A percentile compares a stretch with the other conserved stretches of the same genome.
Conservation (phyloP, 2,888 invertebrate genomes). For the Marronus borbonicus region DNA sequence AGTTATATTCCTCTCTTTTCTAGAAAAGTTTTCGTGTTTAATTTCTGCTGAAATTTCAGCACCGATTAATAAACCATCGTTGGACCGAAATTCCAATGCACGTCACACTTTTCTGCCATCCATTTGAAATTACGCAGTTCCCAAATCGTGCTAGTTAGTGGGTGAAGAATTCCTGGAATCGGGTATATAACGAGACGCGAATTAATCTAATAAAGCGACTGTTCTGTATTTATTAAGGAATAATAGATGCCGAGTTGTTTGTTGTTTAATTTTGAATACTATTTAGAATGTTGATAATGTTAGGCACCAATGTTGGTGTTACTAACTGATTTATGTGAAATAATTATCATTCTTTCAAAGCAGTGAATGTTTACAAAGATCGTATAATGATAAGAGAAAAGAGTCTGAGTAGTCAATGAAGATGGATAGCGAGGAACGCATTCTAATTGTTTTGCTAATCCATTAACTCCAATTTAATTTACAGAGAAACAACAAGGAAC, state of each 20-base stretch:
- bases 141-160: neutral
- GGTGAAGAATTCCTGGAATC: slow-evolving; percentile 1
- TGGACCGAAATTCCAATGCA: neutral
- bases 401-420: no score
- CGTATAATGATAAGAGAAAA: no score
- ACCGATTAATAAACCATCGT: neutral
- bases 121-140: neutral
- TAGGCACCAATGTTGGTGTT: no score
- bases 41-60: neutral
- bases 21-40: neutral
- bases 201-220: neutral
- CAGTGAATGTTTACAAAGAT: no score
- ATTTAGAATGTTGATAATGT: no score
- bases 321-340: no score
- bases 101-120: neutral
- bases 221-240: neutral
- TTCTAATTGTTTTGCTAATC: no score
- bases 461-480: no score
- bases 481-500: no score
- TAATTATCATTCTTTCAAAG: no score
- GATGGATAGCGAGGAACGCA: no score
- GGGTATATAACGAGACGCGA: neutral
- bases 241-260: neutral
- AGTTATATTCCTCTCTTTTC: neutral
- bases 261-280: neutral